Evolutionary conservation across 2,888 invertebrate genomes (phyloP), one percentile per base, ranked within the genome.

Genomic region (Xestoiulus laeticollis): DNA sequence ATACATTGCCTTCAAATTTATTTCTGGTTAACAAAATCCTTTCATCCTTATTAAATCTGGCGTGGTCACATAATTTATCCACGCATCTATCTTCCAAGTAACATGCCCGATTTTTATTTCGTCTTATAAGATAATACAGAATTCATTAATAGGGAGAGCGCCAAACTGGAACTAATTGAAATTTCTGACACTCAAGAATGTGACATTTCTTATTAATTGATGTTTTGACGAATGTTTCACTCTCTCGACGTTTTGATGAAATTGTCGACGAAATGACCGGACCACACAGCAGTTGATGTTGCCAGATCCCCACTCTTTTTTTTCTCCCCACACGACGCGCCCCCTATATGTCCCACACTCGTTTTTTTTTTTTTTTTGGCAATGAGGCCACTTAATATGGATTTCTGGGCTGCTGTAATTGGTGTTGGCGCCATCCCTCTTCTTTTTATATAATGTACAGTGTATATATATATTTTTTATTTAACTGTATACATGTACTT

Each of bases 181-280:
- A n/a, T 59, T 59, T 59, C 53, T 59, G 53, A 59, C 53, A n/a
- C 53, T n/a, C 5, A 6, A 2, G 1, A n/a, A n/a, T n/a, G 53
- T 59, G 53, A n/a, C 53, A 16, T 59, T 59, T 59, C n/a, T 59
- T 59, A 59, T 59, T 59, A 59, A 59, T 59, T 16, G 53, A 59
- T 59, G 53, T n/a, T 59, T 59, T 59, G n/a, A 59, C 53, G 53
- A 59, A 59, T 59, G n/a, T n/a, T n/a, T n/a, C n/a, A n/a, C n/a
- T n/a, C n/a, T n/a, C n/a, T n/a, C n/a, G 53, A 59, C 53, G n/a
- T 16, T 59, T n/a, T 59, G 53, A 59, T 59, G 53, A 59, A 16
- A 59, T n/a, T 12, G 53, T n/a, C n/a, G 53, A 59, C n/a, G 53
- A 59, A 59, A 59, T 59, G 53, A 6, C 53, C 53, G 53, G 53